Evolutionary conservation across 2,888 invertebrate genomes (phyloP).

Genomic region (Aleiodes alternator): DNA sequence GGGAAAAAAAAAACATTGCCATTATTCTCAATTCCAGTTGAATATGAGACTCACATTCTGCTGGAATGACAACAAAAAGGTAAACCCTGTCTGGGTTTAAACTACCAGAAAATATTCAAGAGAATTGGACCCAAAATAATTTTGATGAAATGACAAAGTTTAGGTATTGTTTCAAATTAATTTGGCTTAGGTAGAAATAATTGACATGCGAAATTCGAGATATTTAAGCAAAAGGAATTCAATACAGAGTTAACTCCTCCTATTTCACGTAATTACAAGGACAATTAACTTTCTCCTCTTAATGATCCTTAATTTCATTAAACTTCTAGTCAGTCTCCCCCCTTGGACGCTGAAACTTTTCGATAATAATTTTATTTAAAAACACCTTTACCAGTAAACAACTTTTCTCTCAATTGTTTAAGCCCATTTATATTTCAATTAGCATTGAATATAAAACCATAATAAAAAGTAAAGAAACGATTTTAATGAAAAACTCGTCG

Average conservation of each 20-base stretch:
- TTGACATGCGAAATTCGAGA: too few relatives aligned
- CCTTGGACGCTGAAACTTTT: not conserved
- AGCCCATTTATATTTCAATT: constrained; percentile 32
- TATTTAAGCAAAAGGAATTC: too few relatives aligned
- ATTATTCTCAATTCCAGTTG: constrained; percentile 21
- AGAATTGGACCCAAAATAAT: not conserved
- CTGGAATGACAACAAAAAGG: constrained; percentile 15
- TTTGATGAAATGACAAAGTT: not conserved
- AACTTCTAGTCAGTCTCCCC: too few relatives aligned
- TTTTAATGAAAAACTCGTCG: constrained; percentile 35
- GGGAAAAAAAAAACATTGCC: not conserved
- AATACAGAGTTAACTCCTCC: too few relatives aligned
- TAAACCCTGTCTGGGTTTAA: not conserved
- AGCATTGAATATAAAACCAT: constrained; percentile 32
- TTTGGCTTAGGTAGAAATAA: too few relatives aligned
- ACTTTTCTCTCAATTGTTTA: too few relatives aligned
- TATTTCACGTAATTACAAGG: too few relatives aligned
- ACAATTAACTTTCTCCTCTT: too few relatives aligned
- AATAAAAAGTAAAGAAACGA: constrained; percentile 27
- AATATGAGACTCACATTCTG: not conserved
- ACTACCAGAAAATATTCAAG: not conserved
- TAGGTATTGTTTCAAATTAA: too few relatives aligned
- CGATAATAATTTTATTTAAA: not conserved
- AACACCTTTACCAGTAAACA: too few relatives aligned
- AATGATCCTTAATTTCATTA: too few relatives aligned